A percentile compares a stretch with the other conserved stretches of the same genome.
These are phyloP conservation scores for Serranus cabrilla DNA, from an alignment of 2,797 vertebrate genomes.

Conservation along the genomic window DNA sequence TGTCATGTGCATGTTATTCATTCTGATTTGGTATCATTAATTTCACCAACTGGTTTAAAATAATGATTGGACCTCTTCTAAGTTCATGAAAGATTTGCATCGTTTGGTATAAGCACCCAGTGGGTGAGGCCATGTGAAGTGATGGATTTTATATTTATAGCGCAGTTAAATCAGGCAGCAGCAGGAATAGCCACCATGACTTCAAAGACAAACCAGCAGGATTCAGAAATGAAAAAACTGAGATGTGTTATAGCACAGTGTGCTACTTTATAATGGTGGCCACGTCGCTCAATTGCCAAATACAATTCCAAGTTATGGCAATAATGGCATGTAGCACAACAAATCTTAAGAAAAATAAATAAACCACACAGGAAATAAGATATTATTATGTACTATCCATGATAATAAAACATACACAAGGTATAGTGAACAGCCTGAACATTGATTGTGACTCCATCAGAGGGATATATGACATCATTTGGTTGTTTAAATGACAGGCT, in stretches of 20 bases:
- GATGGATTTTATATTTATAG: slow-evolving; percentile 10
- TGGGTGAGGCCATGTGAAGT: not conserved
- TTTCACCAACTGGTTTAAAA: slow-evolving; percentile 5
- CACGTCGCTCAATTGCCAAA: not conserved
- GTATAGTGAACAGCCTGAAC: slow-evolving; percentile 1
- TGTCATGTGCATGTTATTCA: not conserved
- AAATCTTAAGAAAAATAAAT: slow-evolving; percentile 10
- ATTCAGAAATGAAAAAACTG: not conserved
- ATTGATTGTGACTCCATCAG: slow-evolving; percentile 26
- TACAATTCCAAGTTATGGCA: not conserved
- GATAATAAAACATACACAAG: slow-evolving; percentile 1
- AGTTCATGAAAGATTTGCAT: slow-evolving; percentile 4
- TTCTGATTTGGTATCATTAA: not conserved
- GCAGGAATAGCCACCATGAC: not conserved
- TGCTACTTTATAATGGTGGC: not conserved
- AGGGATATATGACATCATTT: slow-evolving; percentile 26
- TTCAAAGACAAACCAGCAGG: not conserved
- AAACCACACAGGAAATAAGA: slow-evolving; percentile 7
- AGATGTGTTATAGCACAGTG: not conserved
- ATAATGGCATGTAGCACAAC: slow-evolving; percentile 2
- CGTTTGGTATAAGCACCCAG: slow-evolving; percentile 3
- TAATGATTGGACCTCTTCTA: slow-evolving; percentile 1
- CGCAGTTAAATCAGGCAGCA: not conserved
- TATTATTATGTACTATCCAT: not conserved
- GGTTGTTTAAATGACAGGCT: slow-evolving; percentile 20